Percentiles rank a stretch among this genome's conserved stretches.
Conservation (phyloP, 2,888 invertebrate species). For the Hoplodrina blanda region DNA sequence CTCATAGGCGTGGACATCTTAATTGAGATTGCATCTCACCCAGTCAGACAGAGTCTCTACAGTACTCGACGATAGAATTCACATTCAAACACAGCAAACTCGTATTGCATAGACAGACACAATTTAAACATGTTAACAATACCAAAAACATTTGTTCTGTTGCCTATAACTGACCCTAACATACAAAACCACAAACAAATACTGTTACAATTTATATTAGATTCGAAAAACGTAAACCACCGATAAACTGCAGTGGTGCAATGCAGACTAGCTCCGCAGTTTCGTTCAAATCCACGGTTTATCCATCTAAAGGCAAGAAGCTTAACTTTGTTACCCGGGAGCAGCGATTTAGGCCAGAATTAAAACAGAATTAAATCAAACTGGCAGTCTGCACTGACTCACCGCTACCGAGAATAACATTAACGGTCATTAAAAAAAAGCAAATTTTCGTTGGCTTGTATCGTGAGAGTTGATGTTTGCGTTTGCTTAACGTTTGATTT, state of each 20-base stretch:
- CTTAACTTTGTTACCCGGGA: constrained; percentile 66
- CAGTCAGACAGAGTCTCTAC: no score
- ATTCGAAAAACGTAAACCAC: constrained; percentile 51
- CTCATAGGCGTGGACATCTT: no score
- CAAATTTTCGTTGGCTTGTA: constrained; percentile 18
- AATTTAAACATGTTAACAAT: constrained; percentile 25
- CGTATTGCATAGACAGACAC: background rate
- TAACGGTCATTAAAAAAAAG: constrained; percentile 41
- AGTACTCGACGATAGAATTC: background rate
- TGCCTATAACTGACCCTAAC: constrained; percentile 40
- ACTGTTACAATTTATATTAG: constrained; percentile 50
- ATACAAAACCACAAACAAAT: constrained; percentile 51
- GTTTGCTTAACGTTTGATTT: background rate
- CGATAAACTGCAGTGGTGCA: constrained; percentile 63
- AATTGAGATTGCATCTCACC: no score
- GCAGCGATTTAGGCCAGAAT: constrained; percentile 62
- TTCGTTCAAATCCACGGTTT: constrained; percentile 60
- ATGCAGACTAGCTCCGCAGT: constrained; percentile 55
- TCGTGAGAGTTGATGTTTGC: constrained; percentile 7
- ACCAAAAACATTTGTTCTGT: constrained; percentile 26
- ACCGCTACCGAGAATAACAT: constrained; percentile 52
- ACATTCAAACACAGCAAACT: background rate
- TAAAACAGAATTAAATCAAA: constrained; percentile 69
- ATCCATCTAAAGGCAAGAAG: constrained; percentile 66
- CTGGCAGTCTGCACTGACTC: constrained; percentile 55